A percentile compares a stretch with the other conserved stretches of the same genome.
Evolutionary conservation across 2,888 invertebrate genomes (phyloP).

Genomic region (Drosophila affinis): DNA sequence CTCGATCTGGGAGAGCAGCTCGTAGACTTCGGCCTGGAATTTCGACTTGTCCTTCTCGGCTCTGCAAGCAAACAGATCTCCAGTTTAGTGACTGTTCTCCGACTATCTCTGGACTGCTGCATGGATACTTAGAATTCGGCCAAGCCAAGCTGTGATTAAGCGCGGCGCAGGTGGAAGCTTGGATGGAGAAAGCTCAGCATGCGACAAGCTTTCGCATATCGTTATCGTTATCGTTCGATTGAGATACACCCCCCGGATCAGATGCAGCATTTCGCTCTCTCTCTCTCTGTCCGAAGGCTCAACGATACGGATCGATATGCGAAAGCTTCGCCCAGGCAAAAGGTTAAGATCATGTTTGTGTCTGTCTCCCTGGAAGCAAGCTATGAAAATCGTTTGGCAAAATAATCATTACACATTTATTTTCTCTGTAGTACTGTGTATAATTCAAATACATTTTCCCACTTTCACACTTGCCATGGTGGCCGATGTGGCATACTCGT

Average conservation of each 20-base stretch:
- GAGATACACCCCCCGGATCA: not conserved
- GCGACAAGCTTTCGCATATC: not conserved
- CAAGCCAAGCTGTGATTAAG: slow-evolving; percentile 46
- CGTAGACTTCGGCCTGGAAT: slow-evolving; percentile 99
- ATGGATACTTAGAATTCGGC: slow-evolving; percentile 66
- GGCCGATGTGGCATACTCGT: not conserved
- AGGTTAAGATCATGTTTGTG: slow-evolving; percentile 46
- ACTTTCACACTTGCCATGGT: slow-evolving; percentile 23
- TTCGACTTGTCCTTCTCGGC: slow-evolving; percentile 99
- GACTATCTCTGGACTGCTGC: not conserved
- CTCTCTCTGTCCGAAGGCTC: not conserved
- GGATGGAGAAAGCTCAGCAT: slow-evolving; percentile 11
- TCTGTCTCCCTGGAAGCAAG: slow-evolving; percentile 64
- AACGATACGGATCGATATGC: slow-evolving; percentile 2
- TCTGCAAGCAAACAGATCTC: slow-evolving; percentile 85
- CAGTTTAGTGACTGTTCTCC: slow-evolving; percentile 33
- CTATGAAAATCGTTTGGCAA: slow-evolving; percentile 27
- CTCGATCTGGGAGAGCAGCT: slow-evolving; percentile 97
- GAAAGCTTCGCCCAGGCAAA: slow-evolving; percentile 50
- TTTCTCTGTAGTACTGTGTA: not conserved
- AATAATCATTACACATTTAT: not conserved
- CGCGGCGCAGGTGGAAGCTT: slow-evolving; percentile 9
- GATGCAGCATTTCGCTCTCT: not conserved
- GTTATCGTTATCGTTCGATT: slow-evolving; percentile 28
- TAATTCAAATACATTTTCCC: not conserved